Evolutionary conservation across 2,888 invertebrate genomes (phyloP), one percentile per base, ranked within the genome.

Genomic region (Nycteola revayana): DNA sequence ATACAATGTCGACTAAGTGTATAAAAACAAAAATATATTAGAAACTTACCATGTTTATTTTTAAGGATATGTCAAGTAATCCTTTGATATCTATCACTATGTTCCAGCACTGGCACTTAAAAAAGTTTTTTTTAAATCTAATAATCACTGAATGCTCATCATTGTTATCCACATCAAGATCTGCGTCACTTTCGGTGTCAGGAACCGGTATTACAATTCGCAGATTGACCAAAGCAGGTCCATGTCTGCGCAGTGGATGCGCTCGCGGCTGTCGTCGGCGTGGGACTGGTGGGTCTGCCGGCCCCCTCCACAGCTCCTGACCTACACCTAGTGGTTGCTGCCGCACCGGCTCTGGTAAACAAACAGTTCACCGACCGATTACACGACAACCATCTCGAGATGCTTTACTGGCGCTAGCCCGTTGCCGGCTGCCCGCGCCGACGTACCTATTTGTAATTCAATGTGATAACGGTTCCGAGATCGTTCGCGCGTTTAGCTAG

Each of bases 311-410:
- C 59, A 50, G 53, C 63, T 69, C 69, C 72, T 82, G 87, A 86
- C 86, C 85, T 82, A 86, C 83, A 85, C 80, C 79, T 66, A 66
- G 68, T 51, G 61, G 64, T 57, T 58, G 66, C 67, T 61, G 68
- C 60, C 63, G 66, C 73, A 69, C 66, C 74, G 75, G 66, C 78
- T 70, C 69, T 77, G 78, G 83, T 82, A 85, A 85, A 86, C 86
- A 86, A 82, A 82, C 85, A 84, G 87, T 87, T 87, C 87, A 83
- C 66, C 85, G 86, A 85, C 83, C 87, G 86, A 88, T 86, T 84
- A 77, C 70, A 70, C 59, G 66, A 61, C 49, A 59, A 65, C 59
- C 64, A 60, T 66, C 63, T 63, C 53, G 64, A 72, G 65, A 70
- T 62, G 61, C 60, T 59, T 56, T 59, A 62, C 51, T 39, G 47